Base-by-base conservation (phyloP, 2,113 vertebrate species). In the Megalops atlanticus region DNA sequence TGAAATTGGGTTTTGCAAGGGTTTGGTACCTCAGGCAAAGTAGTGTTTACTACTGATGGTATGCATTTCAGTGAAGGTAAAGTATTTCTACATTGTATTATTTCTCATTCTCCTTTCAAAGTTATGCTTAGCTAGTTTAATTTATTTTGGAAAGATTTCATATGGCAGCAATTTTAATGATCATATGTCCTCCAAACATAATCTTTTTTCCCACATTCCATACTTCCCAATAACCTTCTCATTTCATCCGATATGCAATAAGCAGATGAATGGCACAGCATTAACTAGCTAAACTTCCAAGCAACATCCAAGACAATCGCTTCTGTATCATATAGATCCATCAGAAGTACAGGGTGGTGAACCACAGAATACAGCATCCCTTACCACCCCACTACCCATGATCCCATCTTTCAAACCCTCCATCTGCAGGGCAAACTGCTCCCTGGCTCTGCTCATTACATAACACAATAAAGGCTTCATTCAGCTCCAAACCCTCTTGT, bases 401-500 rank as follows among this genome's bases (percentile, higher is more conserved):
- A 82, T 58, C 18, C 79, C 49, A 72, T 85, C 81, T 73, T n/a
- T 35, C 33, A 36, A 38, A 72, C 88, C n/a, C 54, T 83, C 77
- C 83, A 74, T 36, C 70, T 6, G 7, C 33, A 47, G 47, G 35
- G 14, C 54, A 49, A 58, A 11, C 10, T 7, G 27, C 58, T 77
- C 77, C 80, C 75, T 35, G 58, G 81, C 40, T 27, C 36, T 40
- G 21, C 76, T 78, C 77, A 84, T 91, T 91, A 88, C 79, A 86
- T 90, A 89, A 91, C 82, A 68, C 81, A 83, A 89, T 80, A 88
- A 92, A 87, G 85, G 84, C 52, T 14, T 45, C 77, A 86, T 89
- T 91, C 84, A 90, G 77, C 64, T 54, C 71, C 71, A 76, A 81
- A 74, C 78, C 49, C 79, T 78, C 41, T 40, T 81, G 83, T 87